A percentile compares a stretch with the other conserved stretches of the same genome.
Evolutionary conservation across 2,113 vertebrate species (phyloP).

Genomic region (Heterotilapia buettikoferi): DNA sequence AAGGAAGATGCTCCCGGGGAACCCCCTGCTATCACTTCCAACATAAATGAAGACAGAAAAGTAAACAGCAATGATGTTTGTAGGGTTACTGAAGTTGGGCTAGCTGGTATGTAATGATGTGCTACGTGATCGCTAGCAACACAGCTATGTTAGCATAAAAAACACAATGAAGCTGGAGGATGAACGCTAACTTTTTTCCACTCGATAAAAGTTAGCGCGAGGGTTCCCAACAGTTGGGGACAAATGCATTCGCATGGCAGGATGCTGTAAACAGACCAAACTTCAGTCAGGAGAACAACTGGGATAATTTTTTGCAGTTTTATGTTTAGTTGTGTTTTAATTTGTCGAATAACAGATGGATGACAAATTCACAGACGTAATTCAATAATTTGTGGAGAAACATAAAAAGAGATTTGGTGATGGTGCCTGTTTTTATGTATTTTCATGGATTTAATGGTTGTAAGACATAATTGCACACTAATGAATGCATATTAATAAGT

Average conservation of each 20-base stretch:
- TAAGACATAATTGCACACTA: not conserved
- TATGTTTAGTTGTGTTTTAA: not conserved
- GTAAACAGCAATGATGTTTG: not conserved
- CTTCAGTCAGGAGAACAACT: not conserved
- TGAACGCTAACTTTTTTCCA: not conserved
- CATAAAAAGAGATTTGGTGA: not conserved
- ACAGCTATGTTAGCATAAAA: not conserved
- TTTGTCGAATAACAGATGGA: not conserved
- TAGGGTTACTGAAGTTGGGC: not conserved
- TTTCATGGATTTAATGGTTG: not conserved
- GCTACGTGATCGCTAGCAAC: not conserved
- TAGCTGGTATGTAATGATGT: not conserved
- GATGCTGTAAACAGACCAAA: not conserved
- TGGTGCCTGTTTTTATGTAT: not conserved
- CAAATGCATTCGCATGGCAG: not conserved
- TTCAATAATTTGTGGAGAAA: not conserved
- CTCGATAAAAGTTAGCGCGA: rapidly evolving
- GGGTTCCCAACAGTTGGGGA: not conserved
- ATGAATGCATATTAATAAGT: not conserved
- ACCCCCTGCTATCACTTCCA: no score
- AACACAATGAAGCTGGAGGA: not conserved
- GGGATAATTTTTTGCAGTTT: not conserved
- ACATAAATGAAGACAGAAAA: no score
- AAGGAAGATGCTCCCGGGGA: no score
- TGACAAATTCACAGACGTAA: not conserved